Percentiles rank a stretch among this genome's conserved stretches.
These are phyloP conservation scores for Hydrotaea cyrtoneurina DNA, from an alignment of 2,888 invertebrate species.

Conservation along the genomic window DNA sequence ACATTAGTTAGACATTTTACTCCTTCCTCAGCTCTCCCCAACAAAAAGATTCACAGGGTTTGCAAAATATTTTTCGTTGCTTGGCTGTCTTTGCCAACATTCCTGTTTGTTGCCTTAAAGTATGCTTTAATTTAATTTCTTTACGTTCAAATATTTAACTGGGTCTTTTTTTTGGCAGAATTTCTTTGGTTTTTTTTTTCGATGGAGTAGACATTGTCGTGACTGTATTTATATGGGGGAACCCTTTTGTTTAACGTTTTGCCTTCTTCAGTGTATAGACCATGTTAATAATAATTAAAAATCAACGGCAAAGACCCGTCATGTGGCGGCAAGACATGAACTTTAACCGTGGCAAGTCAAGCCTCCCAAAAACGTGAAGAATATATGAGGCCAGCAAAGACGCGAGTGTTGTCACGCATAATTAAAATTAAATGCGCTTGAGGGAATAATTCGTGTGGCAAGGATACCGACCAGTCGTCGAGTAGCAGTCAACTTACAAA, in stretches of 20 bases:
- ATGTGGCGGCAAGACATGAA: conserved; percentile 10
- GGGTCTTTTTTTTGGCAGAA: neutral
- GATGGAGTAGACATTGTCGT: neutral
- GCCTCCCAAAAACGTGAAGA: neutral
- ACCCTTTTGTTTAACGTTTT: conserved; percentile 31
- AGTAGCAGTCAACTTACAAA: no score
- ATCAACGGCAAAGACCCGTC: conserved; percentile 24
- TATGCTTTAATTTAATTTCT: conserved; percentile 22
- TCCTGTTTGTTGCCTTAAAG: neutral
- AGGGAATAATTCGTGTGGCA: conserved; percentile 77
- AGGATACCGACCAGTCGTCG: neutral
- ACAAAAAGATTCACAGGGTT: no score
- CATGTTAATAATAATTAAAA: conserved; percentile 64
- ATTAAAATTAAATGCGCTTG: conserved; percentile 80
- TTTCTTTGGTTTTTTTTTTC: neutral
- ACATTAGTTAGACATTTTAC: no score
- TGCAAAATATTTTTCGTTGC: neutral
- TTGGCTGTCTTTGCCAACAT: neutral
- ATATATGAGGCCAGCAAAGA: conserved; percentile 42
- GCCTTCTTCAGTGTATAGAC: conserved; percentile 33
- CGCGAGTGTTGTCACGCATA: conserved; percentile 78
- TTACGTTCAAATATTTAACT: conserved; percentile 10
- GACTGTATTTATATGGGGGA: neutral
- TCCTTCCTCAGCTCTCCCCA: no score
- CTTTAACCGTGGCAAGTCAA: neutral